phyloP scores from a whole-genome alignment of 2,888 invertebrate species.

The Entomobrya proxima region DNA sequence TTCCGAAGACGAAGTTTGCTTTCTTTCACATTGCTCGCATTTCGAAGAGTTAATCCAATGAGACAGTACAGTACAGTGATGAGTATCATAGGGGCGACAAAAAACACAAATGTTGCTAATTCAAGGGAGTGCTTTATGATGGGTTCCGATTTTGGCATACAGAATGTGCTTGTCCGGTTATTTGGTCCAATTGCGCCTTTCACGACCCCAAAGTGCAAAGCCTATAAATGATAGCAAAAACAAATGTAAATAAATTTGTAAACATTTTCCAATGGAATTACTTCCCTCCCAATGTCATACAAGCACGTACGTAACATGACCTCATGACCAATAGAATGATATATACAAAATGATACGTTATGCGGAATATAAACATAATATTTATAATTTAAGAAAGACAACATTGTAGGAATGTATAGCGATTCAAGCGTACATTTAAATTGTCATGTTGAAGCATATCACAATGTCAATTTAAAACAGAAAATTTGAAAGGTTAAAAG shows the following conservation, averaged over 20 bases:
- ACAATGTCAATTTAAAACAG: too few relatives aligned
- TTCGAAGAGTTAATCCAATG: constrained; percentile 79
- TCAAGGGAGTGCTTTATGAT: constrained; percentile 85
- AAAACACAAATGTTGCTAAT: constrained; percentile 84
- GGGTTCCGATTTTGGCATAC: constrained; percentile 81
- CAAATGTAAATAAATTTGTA: neutral
- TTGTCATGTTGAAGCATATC: too few relatives aligned
- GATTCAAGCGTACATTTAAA: too few relatives aligned
- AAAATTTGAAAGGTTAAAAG: too few relatives aligned
- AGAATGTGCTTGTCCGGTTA: constrained; percentile 81
- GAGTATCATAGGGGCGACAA: constrained; percentile 81
- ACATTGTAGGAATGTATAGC: too few relatives aligned
- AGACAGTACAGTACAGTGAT: constrained; percentile 81
- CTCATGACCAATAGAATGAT: too few relatives aligned
- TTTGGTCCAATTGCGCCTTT: constrained; percentile 76
- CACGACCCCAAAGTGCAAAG: constrained; percentile 72
- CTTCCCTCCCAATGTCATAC: neutral
- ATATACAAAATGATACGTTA: too few relatives aligned
- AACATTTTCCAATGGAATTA: neutral
- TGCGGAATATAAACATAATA: too few relatives aligned
- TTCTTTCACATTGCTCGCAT: constrained; percentile 74
- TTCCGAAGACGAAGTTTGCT: constrained; percentile 74
- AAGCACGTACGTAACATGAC: neutral
- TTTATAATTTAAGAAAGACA: too few relatives aligned
- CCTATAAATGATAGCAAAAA: constrained; percentile 64